Base-by-base conservation (phyloP, 2,797 vertebrate species). In the Enteromius fasciolatus region DNA sequence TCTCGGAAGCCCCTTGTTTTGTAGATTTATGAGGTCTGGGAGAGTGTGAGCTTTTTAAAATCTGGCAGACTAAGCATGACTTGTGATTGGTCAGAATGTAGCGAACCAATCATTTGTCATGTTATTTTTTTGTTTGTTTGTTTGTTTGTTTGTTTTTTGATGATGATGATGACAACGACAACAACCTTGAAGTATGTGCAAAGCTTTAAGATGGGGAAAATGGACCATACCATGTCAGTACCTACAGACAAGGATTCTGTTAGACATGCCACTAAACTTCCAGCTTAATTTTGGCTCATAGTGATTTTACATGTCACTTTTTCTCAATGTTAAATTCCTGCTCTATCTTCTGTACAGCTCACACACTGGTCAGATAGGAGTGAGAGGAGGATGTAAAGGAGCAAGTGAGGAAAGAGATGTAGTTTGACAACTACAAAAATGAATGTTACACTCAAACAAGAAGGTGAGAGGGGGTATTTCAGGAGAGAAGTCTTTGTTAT, bases 11-110 rank as follows among this genome's bases (percentile, higher is more conserved):
- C 61, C 46, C 61, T 57, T 75, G 44, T 44, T 83, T 77, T 59
- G 74, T 70, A 77, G 66, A 10, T 70, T 61, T 59, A 77, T 33
- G 88, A 87, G 86, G 89, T 89, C 79, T 88, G 80, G 73, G 84
- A 85, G 78, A 83, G 83, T 84, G 79, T 88, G 84, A 81, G 85
- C 74, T 36, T 44, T 86, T 79, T 80, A 48, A 36, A 31, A 64
- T 50, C 54, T 73, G 18, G 28, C 79, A 72, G 39, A 73, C 66
- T 61, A 25, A 54, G 77, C 57, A 59, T 46, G 72, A 57, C 70
- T 57, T 48, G 36, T 79, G 69, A 77, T 83, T 83, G 81, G 64
- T 75, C 4, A 46, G 61, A 82, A 67, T 78, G 57, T 66, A 69
- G 78, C 39, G 39, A 54, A 69, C 46, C 79, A 52, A 18, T 44